These are phyloP conservation scores for Cheilosia grossa DNA, from an alignment of 2,888 invertebrate genomes.

Conservation along the genomic window DNA sequence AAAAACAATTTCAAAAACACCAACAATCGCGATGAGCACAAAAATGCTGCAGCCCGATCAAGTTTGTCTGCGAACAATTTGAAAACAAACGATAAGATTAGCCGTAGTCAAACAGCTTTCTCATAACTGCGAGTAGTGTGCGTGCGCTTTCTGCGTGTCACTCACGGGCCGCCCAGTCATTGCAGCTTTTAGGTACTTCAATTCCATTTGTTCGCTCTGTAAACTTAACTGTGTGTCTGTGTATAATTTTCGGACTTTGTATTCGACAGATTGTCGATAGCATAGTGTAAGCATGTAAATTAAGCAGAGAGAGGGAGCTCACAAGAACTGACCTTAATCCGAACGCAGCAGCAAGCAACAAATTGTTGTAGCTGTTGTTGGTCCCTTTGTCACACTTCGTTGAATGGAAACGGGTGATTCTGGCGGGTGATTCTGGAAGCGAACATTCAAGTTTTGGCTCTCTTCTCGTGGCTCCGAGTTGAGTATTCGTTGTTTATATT, in stretches of 20 bases:
- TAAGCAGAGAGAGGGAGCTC: slow-evolving; percentile 18
- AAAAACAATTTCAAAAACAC: background rate
- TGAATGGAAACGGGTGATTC: too few species aligned
- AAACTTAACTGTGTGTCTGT: background rate
- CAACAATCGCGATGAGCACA: background rate
- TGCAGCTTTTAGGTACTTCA: slow-evolving; percentile 5
- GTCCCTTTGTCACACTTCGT: background rate
- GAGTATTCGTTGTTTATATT: background rate
- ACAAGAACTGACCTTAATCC: slow-evolving; percentile 54
- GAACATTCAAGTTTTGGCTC: background rate
- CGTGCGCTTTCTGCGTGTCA: background rate
- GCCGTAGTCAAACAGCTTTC: slow-evolving; percentile 11
- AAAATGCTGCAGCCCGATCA: background rate
- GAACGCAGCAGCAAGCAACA: background rate
- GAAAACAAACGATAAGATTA: slow-evolving; percentile 37
- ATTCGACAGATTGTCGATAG: slow-evolving; percentile 33
- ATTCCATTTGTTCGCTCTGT: slow-evolving; percentile 8
- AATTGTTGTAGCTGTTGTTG: background rate
- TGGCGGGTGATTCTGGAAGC: background rate
- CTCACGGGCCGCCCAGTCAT: slow-evolving; percentile 2
- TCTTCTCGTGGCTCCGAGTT: background rate
- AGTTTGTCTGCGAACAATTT: background rate
- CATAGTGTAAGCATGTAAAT: slow-evolving; percentile 18
- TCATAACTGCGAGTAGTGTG: background rate
- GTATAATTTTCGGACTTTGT: slow-evolving; percentile 49